phyloP scores from a whole-genome alignment of 2,797 vertebrate genomes.

The Acanthurus tractus region DNA sequence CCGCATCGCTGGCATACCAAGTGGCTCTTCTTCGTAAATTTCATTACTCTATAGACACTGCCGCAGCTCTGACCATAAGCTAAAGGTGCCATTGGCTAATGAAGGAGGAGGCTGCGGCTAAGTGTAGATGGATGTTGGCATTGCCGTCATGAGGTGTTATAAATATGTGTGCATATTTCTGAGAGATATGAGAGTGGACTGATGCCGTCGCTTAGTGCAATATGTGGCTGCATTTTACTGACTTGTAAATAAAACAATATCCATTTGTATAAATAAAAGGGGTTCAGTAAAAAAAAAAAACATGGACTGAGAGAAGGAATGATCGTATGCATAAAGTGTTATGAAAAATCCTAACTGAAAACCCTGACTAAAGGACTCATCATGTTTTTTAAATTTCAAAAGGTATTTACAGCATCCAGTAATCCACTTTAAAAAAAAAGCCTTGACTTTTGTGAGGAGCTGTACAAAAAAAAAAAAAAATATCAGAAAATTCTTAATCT shows the following conservation, averaged over 20 bases:
- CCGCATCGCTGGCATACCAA: conserved; percentile 86
- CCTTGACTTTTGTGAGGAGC: conserved; percentile 88
- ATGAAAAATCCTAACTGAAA: conserved; percentile 9
- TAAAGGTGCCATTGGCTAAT: conserved; percentile 86
- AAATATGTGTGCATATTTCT: conserved; percentile 67
- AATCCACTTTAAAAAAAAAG: conserved; percentile 84
- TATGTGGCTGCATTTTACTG: conserved; percentile 60
- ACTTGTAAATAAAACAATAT: conserved; percentile 69
- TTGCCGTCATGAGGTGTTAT: conserved; percentile 49
- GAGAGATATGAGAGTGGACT: conserved; percentile 66
- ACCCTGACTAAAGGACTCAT: conserved; percentile 16
- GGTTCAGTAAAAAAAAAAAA: conserved; percentile 29
- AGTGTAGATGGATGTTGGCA: conserved; percentile 76
- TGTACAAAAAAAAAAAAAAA: conserved; percentile 89
- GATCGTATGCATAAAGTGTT: conserved; percentile 36
- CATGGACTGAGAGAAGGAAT: conserved; percentile 29
- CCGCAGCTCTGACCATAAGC: conserved; percentile 80
- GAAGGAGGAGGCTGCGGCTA: conserved; percentile 77
- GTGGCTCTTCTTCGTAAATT: conserved; percentile 86
- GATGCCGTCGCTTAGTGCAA: conserved; percentile 58
- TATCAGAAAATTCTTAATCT: conserved; percentile 88
- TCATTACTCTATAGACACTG: conserved; percentile 83
- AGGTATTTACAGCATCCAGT: conserved; percentile 24
- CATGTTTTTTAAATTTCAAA: conserved; percentile 19
- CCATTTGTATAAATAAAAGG: conserved; percentile 55